These are phyloP conservation scores for Rhizoglyphus robini DNA, from an alignment of 1,140 invertebrate genomes.

Conservation along the genomic window DNA sequence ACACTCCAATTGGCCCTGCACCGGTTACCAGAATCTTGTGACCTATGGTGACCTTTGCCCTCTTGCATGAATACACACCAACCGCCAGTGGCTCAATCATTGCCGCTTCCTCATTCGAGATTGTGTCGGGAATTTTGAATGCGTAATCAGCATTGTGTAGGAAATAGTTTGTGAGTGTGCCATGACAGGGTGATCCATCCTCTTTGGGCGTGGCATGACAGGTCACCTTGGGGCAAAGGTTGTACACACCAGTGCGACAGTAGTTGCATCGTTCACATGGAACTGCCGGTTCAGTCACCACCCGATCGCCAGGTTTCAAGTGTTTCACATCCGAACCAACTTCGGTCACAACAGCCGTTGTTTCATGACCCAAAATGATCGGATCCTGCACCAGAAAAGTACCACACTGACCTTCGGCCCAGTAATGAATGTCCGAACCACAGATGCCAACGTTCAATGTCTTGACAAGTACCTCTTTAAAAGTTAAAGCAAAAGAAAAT, in stretches of 20 bases:
- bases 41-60: slow-evolving; percentile 56
- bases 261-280: slow-evolving; percentile 66
- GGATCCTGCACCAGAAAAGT: slow-evolving; percentile 62
- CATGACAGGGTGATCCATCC: slow-evolving; percentile 31
- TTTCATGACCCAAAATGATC: slow-evolving; percentile 81
- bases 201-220: slow-evolving; percentile 52
- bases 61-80: slow-evolving; percentile 74
- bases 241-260: slow-evolving; percentile 76
- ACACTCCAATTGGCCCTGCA: slow-evolving; percentile 76
- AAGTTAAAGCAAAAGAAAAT: no score
- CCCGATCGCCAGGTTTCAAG: slow-evolving; percentile 65
- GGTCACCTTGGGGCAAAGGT: slow-evolving; percentile 60
- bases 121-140: slow-evolving; percentile 58
- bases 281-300: slow-evolving; percentile 83
- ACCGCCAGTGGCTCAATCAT: slow-evolving; percentile 81
- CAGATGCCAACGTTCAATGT: slow-evolving; percentile 89
- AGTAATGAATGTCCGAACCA: slow-evolving; percentile 88
- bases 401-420: slow-evolving; percentile 62
- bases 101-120: slow-evolving; percentile 81
- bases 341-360: slow-evolving; percentile 55
- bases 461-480: slow-evolving; percentile 29
- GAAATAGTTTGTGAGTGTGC: slow-evolving; percentile 27
- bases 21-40: slow-evolving; percentile 69
- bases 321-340: slow-evolving; percentile 57
- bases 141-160: slow-evolving; percentile 27